Evolutionary conservation across 2,113 vertebrate genomes (phyloP), one percentile per base, ranked within the genome.

Genomic region (Cynocephalus volans): DNA sequence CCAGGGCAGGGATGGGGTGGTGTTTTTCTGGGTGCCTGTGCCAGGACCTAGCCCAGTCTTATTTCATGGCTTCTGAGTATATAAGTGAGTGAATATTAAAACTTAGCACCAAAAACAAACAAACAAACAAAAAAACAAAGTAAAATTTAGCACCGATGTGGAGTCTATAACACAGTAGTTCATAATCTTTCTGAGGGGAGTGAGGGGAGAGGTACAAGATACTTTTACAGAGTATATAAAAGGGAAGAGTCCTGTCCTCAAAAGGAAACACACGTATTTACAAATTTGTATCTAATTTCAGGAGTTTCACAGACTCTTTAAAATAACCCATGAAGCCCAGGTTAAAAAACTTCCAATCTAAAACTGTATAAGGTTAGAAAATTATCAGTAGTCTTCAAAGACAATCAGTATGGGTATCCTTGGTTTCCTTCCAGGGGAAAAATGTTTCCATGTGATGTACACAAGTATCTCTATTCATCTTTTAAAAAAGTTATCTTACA

Each of bases 1-100:
- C 41, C 77, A 31, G 88, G 73, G 56, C 58, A 86, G 86, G 82
- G 54, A n/a, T 15, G 11, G 54, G 77, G 56, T 62, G 70, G 28
- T 81, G 54, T 41, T 93, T 93, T 50, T 88, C 92, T 83, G 96
- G 88, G 82, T 79, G 72, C 69, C 72, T 33, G 18, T 45, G 56
- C 67, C 14, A 73, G 92, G 60, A 48, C 88, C 82, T 9, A 73
- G 75, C 31, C 70, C 33, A 70, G 36, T 69, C 54, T 91, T 36
- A 52, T n/a, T 87, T 83, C 64, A 48, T 82, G 76, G 81, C 12
- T 88, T 77, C 56, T 48, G 64, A 93, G 70, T 48, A 52, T 41
- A 65, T 64, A 50, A 52, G 17, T 67, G 80, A 89, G 45, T 89
- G 94, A 81, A 23, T 88, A 75, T 70, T 86, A 79, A 95, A 90